phyloP scores from a whole-genome alignment of 2,797 vertebrate species.

The Aythya fuligula region DNA sequence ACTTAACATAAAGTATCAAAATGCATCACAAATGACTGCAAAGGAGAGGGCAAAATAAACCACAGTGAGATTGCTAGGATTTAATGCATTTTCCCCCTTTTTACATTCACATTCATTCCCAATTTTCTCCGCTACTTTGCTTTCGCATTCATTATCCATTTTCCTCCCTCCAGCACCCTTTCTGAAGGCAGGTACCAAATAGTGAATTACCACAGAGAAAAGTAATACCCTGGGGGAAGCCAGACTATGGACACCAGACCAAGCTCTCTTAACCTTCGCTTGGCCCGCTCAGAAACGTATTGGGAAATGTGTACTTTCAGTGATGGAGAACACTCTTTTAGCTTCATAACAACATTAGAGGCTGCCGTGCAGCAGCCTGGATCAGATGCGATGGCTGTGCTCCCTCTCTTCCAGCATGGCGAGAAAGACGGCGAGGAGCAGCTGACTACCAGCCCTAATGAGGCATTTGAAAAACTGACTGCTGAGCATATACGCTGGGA shows the following conservation, averaged over 20 bases:
- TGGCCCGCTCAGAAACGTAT: not conserved
- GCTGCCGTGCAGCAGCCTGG: not conserved
- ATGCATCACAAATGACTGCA: not conserved
- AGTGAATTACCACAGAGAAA: not conserved
- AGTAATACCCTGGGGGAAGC: not conserved
- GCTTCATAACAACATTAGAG: not conserved
- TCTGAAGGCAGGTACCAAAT: not conserved
- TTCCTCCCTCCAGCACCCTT: not conserved
- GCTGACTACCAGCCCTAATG: constrained; percentile 29
- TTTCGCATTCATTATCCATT: not conserved
- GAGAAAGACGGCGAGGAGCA: not conserved
- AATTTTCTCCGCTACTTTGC: not conserved
- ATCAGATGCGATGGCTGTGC: not conserved
- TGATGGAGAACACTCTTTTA: not conserved
- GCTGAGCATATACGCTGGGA: not conserved
- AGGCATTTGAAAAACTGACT: constrained; percentile 43
- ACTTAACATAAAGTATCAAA: not conserved
- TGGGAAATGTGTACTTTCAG: constrained; percentile 7
- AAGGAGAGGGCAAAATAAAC: not conserved
- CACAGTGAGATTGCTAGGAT: not conserved
- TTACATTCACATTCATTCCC: not conserved
- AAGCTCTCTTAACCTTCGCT: not conserved
- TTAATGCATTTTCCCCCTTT: not conserved
- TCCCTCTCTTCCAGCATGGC: not conserved
- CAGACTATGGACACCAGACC: not conserved